These are phyloP conservation scores for Zaprionus tsacasi DNA, from an alignment of 1,140 invertebrate species.

Conservation along the genomic window DNA sequence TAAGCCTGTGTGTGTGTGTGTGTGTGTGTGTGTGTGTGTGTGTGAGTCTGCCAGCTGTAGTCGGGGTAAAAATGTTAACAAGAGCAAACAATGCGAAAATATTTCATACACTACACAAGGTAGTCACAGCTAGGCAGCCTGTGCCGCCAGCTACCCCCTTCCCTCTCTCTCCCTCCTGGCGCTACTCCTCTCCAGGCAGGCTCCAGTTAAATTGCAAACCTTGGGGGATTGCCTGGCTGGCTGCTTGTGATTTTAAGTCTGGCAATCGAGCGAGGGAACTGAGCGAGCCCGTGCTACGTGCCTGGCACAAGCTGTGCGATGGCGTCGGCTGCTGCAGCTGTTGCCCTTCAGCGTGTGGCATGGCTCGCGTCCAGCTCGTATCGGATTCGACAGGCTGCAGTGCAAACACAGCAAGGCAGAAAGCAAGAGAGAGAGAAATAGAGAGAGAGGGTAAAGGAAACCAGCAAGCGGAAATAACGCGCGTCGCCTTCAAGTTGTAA, in stretches of 20 bases:
- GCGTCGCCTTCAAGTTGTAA: slow-evolving; percentile 63
- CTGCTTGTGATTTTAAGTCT: slow-evolving; percentile 65
- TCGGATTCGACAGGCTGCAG: slow-evolving; percentile 51
- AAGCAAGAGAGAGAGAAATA: slow-evolving; percentile 1
- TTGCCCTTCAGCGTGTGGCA: slow-evolving; percentile 41
- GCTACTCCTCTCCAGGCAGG: slow-evolving; percentile 6
- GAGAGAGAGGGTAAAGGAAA: neutral
- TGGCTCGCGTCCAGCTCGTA: slow-evolving; percentile 29
- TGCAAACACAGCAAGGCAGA: neutral
- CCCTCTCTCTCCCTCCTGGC: neutral
- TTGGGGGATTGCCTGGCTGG: slow-evolving; percentile 33
- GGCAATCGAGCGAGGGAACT: slow-evolving; percentile 32
- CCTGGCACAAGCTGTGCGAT: slow-evolving; percentile 34
- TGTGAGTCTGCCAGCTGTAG: slow-evolving; percentile 53
- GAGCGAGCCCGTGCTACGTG: slow-evolving; percentile 28
- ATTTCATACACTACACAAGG: slow-evolving; percentile 60
- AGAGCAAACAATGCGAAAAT: slow-evolving; percentile 68
- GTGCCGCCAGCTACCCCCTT: neutral
- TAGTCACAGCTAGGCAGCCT: neutral
- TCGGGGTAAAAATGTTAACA: slow-evolving; percentile 62
- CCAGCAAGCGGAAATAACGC: slow-evolving; percentile 23
- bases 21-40: neutral
- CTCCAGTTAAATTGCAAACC: slow-evolving; percentile 73
- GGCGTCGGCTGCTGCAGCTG: slow-evolving; percentile 42
- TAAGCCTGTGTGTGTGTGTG: neutral